Base-by-base conservation (phyloP, 2,797 vertebrate genomes). In the Alfaro cultratus region DNA sequence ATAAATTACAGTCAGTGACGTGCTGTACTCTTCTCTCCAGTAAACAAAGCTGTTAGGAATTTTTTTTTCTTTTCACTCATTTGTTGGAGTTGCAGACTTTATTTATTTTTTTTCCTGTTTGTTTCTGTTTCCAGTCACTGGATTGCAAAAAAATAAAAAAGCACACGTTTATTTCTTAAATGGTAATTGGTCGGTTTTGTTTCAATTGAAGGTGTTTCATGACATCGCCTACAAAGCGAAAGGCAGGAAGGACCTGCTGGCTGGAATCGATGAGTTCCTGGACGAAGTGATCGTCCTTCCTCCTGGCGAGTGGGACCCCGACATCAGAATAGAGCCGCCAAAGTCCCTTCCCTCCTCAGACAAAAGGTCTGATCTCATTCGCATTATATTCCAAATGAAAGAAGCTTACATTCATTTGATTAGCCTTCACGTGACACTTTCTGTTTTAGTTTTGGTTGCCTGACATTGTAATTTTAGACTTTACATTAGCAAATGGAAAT, bases 201-300 rank as follows among this genome's bases (percentile, higher is more conserved):
- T 81, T 49, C 57, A 26, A 47, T 1, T 47, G 16, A 87, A 99
- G 99, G 97, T 99, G 0, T 99, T 99, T 93, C 99, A 99, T 23
- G 99, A 99, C 83, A 98, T 99, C 51, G 99, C 98, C 83, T 99
- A 99, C 86, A 99, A 99, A 94, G 98, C 99, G 4, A 99, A 98
- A 94, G 95, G 97, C 89, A 96, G 97, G 70, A 95, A 96, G 85
- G 99, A 99, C 93, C 95, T 99, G 88, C 95, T 99, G 2, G 98
- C 98, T 23, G 99, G 99, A 74, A 99, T 99, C 0, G 98, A 99
- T 31, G 99, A 99, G 90, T 99, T 99, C 88, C 93, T 99, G 88
- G 98, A 99, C 76, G 98, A 99, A 93, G 99, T 99, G 83, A 98
- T 99, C 23, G 98, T 99, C 62, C 96, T 99, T 67, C 99, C 99